A percentile compares a stretch with the other conserved stretches of the same genome.
Evolutionary conservation across 2,888 invertebrate species (phyloP).

Genomic region (Neuroscelio doddi): DNA sequence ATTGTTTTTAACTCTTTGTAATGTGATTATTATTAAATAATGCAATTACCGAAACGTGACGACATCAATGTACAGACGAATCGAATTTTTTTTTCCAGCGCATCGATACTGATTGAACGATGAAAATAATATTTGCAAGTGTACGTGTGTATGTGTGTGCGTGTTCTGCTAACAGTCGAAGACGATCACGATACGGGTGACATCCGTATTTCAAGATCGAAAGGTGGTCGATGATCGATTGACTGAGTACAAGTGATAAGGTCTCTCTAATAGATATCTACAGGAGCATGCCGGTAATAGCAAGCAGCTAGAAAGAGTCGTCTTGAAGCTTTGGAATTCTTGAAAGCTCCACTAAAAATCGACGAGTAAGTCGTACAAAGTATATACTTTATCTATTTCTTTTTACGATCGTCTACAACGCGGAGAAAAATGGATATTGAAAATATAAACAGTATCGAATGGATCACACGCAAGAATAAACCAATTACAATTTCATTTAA

Average conservation of each 20-base stretch:
- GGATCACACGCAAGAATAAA: not conserved
- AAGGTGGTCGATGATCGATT: constrained; percentile 43
- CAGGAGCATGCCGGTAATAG: constrained; percentile 70
- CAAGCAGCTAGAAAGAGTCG: constrained; percentile 66
- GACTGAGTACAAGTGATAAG: constrained; percentile 54
- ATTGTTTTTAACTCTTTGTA: too few relatives aligned
- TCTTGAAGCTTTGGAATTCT: constrained; percentile 46
- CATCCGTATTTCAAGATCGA: constrained; percentile 39
- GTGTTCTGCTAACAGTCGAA: constrained; percentile 24
- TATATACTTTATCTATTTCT: constrained; percentile 33
- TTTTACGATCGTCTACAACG: constrained; percentile 31
- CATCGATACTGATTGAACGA: too few relatives aligned
- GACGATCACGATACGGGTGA: constrained; percentile 39
- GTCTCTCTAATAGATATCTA: constrained; percentile 63
- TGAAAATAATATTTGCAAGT: constrained; percentile 1
- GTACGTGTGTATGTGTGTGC: constrained; percentile 8
- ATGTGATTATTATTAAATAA: too few relatives aligned
- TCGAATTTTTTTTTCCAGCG: too few relatives aligned
- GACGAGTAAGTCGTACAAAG: constrained; percentile 35
- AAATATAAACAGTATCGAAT: not conserved
- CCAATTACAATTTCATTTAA: too few relatives aligned
- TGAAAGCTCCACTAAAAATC: constrained; percentile 41
- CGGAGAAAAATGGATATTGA: constrained; percentile 32
- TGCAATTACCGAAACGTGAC: too few relatives aligned
- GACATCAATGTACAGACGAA: too few relatives aligned